Percentiles rank a stretch among this genome's conserved stretches.
Evolutionary conservation across 2,113 vertebrate genomes (phyloP).

Genomic region (Romanogobio albipinnatus): DNA sequence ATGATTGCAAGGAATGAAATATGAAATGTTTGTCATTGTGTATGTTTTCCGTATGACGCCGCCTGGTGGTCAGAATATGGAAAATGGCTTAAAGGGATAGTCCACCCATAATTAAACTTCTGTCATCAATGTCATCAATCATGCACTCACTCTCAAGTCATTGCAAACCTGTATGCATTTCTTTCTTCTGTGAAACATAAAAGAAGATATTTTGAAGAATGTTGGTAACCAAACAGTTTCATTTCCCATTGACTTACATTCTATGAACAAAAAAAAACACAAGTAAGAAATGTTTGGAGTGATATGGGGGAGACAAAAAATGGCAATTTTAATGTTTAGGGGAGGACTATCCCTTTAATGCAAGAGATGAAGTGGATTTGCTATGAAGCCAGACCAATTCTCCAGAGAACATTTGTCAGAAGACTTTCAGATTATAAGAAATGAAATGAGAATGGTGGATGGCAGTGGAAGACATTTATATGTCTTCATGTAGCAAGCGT

Average conservation of each 20-base stretch:
- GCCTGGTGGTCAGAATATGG: conserved; percentile 19
- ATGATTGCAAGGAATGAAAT: neutral
- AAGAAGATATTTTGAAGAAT: neutral
- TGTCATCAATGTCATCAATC: neutral
- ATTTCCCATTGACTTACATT: neutral
- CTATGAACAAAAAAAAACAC: neutral
- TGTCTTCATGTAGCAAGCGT: neutral
- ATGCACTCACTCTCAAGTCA: neutral
- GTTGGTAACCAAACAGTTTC: neutral
- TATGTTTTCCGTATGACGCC: neutral
- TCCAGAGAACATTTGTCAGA: neutral
- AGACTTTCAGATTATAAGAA: neutral
- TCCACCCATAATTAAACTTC: neutral
- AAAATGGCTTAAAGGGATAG: neutral
- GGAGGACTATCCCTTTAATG: neutral
- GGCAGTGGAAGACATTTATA: neutral
- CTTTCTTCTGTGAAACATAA: neutral
- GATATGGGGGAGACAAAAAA: too few species aligned
- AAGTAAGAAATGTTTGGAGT: neutral
- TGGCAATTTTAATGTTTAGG: too few species aligned
- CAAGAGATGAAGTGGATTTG: neutral
- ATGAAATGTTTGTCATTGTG: neutral
- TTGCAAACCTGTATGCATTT: neutral
- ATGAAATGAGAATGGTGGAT: neutral
- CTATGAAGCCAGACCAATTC: neutral